Evolutionary conservation across 2,113 vertebrate species (phyloP).

Genomic region (Onychostruthus taczanowskii): DNA sequence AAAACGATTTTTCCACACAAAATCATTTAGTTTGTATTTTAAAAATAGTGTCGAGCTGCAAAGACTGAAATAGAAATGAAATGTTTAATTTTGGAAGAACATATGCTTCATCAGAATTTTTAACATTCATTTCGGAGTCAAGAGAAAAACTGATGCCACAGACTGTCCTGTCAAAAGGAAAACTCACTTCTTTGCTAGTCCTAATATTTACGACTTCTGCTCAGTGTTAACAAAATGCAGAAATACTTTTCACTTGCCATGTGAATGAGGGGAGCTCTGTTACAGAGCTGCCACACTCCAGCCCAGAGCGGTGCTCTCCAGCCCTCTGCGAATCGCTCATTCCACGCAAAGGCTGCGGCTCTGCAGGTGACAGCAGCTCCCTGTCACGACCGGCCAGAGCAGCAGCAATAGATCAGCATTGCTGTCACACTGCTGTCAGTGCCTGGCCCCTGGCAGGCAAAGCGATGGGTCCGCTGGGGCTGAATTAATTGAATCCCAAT

Average conservation of each 20-base stretch:
- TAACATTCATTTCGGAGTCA: background rate
- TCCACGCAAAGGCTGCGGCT: background rate
- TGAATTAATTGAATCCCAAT: slow-evolving; percentile 24
- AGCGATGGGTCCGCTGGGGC: background rate
- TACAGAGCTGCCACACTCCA: background rate
- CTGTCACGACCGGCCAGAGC: background rate
- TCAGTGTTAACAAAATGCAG: background rate
- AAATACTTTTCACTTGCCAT: background rate
- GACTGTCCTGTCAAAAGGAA: slow-evolving; percentile 1
- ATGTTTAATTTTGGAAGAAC: slow-evolving; percentile 60
- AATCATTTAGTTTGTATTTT: background rate
- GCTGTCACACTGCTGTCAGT: background rate
- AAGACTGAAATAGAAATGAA: slow-evolving; percentile 50
- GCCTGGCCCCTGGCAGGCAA: background rate
- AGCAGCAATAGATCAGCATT: background rate
- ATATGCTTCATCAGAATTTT: slow-evolving; percentile 45
- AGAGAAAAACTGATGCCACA: background rate
- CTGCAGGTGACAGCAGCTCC: background rate
- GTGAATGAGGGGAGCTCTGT: background rate
- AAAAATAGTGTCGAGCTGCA: slow-evolving; percentile 29
- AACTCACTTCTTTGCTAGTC: background rate
- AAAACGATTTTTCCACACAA: background rate
- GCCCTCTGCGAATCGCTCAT: background rate
- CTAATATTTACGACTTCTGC: slow-evolving; percentile 17
- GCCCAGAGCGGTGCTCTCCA: background rate